phyloP scores from a whole-genome alignment of 2,113 vertebrate species.

The Morone chrysops region DNA sequence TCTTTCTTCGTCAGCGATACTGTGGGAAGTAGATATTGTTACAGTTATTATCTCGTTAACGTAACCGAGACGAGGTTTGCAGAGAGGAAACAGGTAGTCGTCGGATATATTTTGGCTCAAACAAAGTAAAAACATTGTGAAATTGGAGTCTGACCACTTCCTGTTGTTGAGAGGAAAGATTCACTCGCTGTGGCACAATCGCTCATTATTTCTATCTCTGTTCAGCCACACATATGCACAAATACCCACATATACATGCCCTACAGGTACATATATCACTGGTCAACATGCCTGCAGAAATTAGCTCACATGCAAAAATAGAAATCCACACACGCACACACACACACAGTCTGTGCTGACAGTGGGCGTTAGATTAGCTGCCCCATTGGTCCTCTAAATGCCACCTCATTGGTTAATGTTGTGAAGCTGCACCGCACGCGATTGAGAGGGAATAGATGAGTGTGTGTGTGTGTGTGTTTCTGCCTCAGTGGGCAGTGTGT shows the following conservation, averaged over 20 bases:
- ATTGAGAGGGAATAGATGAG: slow-evolving; percentile 20
- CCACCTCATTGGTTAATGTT: slow-evolving; percentile 78
- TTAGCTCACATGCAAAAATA: slow-evolving; percentile 19
- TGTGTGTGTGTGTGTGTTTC: slow-evolving; percentile 26
- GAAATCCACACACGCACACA: slow-evolving; percentile 19
- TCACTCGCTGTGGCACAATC: background rate
- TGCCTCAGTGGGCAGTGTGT: slow-evolving; percentile 17
- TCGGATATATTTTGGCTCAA: too few species aligned
- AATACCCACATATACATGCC: background rate
- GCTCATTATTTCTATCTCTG: slow-evolving; percentile 11
- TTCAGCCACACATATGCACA: background rate
- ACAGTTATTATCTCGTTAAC: too few species aligned
- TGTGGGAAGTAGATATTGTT: too few species aligned
- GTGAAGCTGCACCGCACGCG: slow-evolving; percentile 52
- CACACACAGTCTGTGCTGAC: slow-evolving; percentile 52
- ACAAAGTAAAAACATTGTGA: background rate
- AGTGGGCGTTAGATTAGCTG: slow-evolving; percentile 62
- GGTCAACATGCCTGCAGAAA: slow-evolving; percentile 1
- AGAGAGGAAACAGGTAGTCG: too few species aligned
- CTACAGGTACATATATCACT: slow-evolving; percentile 9
- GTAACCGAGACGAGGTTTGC: too few species aligned
- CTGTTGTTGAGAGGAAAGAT: background rate
- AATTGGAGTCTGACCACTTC: background rate
- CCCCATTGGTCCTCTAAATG: slow-evolving; percentile 75
- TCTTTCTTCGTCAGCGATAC: too few species aligned